Evolutionary conservation across 2,113 vertebrate genomes (phyloP).

Genomic region (Anoura caudifer): DNA sequence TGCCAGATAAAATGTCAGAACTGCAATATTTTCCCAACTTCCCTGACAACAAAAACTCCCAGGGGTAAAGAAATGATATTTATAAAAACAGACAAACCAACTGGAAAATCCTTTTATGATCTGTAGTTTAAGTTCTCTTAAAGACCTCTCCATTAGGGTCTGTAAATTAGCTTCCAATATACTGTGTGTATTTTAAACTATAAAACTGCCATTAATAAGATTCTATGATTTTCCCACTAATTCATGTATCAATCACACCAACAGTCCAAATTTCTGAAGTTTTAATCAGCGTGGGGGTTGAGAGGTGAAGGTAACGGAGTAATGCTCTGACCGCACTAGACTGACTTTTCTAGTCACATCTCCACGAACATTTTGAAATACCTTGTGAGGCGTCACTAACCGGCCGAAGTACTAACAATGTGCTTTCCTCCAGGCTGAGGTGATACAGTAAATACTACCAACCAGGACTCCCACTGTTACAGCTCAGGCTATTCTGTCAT

Average conservation of each 20-base stretch:
- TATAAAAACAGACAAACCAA: background rate
- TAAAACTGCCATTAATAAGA: conserved; percentile 12
- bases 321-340: background rate
- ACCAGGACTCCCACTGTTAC: background rate
- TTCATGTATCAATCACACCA: background rate
- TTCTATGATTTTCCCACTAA: background rate
- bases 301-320: background rate
- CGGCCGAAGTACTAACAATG: background rate
- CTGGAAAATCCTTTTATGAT: background rate
- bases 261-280: background rate
- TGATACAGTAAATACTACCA: background rate
- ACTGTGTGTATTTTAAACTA: background rate
- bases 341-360: background rate
- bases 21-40: background rate
- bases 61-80: background rate
- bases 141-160: background rate
- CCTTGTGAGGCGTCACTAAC: background rate
- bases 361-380: background rate
- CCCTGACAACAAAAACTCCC: background rate
- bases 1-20: background rate
- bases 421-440: background rate
- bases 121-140: background rate
- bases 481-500: background rate
- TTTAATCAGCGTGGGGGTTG: background rate
- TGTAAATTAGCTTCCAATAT: background rate